Conservation (phyloP, 2,113 vertebrate genomes). For the Vicugna pacos region DNA sequence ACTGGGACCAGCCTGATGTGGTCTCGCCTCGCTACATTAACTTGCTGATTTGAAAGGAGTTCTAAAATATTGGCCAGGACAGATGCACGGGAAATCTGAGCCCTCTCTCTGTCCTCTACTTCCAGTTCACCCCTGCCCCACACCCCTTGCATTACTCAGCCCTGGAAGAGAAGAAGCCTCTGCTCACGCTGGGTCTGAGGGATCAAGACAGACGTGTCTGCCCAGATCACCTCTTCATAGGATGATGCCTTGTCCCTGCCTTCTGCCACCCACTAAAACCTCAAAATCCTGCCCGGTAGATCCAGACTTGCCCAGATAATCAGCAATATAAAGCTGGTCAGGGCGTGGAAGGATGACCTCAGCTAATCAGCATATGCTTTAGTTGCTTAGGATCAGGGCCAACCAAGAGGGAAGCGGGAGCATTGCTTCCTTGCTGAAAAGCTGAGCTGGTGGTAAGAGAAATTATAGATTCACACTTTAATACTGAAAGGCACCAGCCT, state of each 20-base stretch:
- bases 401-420: background rate
- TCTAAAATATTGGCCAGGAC: slow-evolving; percentile 19
- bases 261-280: background rate
- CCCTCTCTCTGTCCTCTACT: background rate
- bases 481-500: background rate
- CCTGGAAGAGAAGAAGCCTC: background rate
- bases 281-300: background rate
- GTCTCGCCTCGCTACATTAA: background rate
- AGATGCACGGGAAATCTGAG: background rate
- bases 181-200: background rate
- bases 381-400: background rate
- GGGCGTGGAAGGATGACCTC: background rate
- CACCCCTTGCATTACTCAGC: background rate
- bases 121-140: too few species aligned
- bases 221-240: fast-evolving
- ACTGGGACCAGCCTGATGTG: slow-evolving; percentile 43
- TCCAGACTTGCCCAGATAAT: background rate
- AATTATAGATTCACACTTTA: background rate
- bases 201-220: background rate
- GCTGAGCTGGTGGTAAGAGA: background rate
- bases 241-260: background rate
- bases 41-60: slow-evolving; percentile 56
- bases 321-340: background rate
- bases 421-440: background rate
- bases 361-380: background rate